Percentiles rank a stretch among this genome's conserved stretches.
Conservation (phyloP, 2,113 vertebrate species). For the Chrysemys picta region DNA sequence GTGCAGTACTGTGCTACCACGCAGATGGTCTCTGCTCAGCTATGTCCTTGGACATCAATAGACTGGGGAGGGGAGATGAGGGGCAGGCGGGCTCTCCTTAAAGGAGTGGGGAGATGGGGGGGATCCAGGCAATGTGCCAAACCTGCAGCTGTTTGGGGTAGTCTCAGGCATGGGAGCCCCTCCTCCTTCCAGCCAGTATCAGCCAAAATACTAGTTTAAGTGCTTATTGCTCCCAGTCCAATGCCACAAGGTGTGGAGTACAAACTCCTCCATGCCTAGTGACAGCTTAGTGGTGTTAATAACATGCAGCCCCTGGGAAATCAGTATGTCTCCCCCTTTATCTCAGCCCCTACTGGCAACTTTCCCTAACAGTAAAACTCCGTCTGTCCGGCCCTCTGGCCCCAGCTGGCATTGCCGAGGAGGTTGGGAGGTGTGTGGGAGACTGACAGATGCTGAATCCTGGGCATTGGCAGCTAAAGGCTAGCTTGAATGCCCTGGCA, state of each 20-base stretch:
- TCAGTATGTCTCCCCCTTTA: not conserved
- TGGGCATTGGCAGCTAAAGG: not conserved
- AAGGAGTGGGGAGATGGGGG: not conserved
- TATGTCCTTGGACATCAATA: not conserved
- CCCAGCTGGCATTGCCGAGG: not conserved
- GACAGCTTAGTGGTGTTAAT: not conserved
- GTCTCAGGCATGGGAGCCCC: not conserved
- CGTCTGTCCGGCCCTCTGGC: not conserved
- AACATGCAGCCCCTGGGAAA: not conserved
- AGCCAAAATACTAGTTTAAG: not conserved
- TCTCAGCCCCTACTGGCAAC: not conserved
- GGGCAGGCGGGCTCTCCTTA: not conserved
- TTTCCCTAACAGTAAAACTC: not conserved
- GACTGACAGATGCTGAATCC: not conserved
- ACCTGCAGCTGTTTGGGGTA: not conserved
- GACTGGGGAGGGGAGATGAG: not conserved
- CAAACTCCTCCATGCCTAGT: not conserved
- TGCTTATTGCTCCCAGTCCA: not conserved
- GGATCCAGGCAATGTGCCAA: not conserved
- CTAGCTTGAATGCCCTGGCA: not conserved
- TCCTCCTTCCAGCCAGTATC: not conserved
- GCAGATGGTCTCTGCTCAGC: not conserved
- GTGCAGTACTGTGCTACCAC: not conserved
- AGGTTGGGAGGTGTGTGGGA: not conserved
- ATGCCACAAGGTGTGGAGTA: not conserved